These are phyloP conservation scores for Acanthopleura granulata DNA, from an alignment of 2,888 invertebrate species.

Conservation along the genomic window DNA sequence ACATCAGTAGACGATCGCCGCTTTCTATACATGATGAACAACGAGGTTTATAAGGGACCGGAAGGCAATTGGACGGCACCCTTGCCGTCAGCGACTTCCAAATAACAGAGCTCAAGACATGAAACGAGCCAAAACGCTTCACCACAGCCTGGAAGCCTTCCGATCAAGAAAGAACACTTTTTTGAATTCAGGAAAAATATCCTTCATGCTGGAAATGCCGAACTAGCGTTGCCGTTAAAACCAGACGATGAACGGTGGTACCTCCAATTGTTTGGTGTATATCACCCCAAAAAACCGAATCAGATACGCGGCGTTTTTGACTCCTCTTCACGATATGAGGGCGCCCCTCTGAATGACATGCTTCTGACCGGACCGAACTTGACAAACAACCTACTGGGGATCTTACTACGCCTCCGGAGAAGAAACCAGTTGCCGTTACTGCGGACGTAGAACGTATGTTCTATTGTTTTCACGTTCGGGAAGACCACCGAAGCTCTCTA, in stretches of 20 bases:
- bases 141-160: neutral
- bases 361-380: too few relatives aligned
- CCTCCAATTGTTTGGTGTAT: constrained; percentile 25
- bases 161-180: constrained; percentile 20
- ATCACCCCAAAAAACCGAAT: too few relatives aligned
- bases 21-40: constrained; percentile 30
- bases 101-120: constrained; percentile 18
- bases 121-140: constrained; percentile 1
- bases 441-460: too few relatives aligned
- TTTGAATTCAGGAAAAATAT: constrained; percentile 22
- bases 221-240: constrained; percentile 19
- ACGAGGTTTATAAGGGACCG: constrained; percentile 22
- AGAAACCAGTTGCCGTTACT: too few relatives aligned
- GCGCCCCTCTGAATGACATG: too few relatives aligned
- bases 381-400: too few relatives aligned
- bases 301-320: too few relatives aligned
- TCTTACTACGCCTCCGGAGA: too few relatives aligned
- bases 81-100: constrained; percentile 24
- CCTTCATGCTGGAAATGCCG: constrained; percentile 18
- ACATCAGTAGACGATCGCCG: constrained; percentile 25
- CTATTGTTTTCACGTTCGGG: constrained; percentile 23
- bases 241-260: constrained; percentile 27
- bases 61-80: constrained; percentile 31
- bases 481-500: too few relatives aligned
- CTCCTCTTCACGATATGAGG: too few relatives aligned